Conservation (phyloP, 2,113 vertebrate genomes). For the Colaptes auratus region DNA sequence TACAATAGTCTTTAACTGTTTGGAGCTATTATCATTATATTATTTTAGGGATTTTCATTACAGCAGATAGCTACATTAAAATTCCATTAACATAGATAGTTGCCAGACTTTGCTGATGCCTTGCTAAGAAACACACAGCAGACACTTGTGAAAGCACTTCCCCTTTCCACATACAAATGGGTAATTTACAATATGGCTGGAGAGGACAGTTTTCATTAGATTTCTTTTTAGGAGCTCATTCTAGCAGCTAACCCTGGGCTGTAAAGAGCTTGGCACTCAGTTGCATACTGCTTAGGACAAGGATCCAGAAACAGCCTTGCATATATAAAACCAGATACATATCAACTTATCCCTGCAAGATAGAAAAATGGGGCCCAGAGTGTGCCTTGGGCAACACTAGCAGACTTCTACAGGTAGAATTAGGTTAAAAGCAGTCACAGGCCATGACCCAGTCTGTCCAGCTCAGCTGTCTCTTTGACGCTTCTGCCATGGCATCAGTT, state of each 20-base stretch:
- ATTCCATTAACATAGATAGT: constrained; percentile 11
- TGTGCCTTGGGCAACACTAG: neutral
- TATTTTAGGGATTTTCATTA: constrained; percentile 58
- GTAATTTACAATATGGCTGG: neutral
- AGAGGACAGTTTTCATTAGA: constrained; percentile 33
- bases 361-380: neutral
- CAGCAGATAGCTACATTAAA: constrained; percentile 41
- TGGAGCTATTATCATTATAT: constrained; percentile 27
- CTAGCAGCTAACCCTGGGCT: neutral
- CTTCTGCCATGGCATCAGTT: neutral
- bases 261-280: neutral
- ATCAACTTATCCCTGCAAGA: neutral
- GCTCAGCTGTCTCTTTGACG: neutral
- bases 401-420: neutral
- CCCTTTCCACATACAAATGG: neutral
- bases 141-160: constrained; percentile 19
- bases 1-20: constrained; percentile 20
- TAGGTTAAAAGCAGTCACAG: neutral
- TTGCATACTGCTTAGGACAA: neutral
- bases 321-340: neutral
- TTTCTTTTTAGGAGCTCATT: neutral
- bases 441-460: neutral
- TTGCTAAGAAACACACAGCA: constrained; percentile 1
- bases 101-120: constrained; percentile 27
- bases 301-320: neutral